Evolutionary conservation across 2,888 invertebrate species (phyloP).

Genomic region (Panzeria rudis): DNA sequence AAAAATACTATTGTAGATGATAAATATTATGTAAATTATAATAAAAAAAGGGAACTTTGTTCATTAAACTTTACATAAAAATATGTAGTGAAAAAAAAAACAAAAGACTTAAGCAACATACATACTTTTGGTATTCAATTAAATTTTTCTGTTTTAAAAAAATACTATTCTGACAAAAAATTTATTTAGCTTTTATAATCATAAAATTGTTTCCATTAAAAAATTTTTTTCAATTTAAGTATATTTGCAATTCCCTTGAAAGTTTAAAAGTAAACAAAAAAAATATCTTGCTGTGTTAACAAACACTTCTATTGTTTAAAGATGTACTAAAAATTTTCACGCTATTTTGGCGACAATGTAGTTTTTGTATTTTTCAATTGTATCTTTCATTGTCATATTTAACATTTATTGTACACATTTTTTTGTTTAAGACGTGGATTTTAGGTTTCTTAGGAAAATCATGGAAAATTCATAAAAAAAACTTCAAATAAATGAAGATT

Average conservation of each 20-base stretch:
- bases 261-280: conserved; percentile 12
- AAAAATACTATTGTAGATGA: neutral
- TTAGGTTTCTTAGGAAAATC: conserved; percentile 28
- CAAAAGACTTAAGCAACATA: conserved; percentile 46
- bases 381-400: conserved; percentile 25
- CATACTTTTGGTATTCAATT: neutral
- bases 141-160: neutral
- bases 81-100: neutral
- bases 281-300: conserved; percentile 22
- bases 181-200: neutral
- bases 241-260: conserved; percentile 31
- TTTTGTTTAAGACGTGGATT: neutral
- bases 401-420: conserved; percentile 3
- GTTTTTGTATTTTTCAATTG: conserved; percentile 1
- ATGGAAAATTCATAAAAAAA: conserved; percentile 30
- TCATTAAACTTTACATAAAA: conserved; percentile 14
- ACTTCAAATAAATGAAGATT: neutral
- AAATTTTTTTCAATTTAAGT: neutral
- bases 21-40: conserved; percentile 40
- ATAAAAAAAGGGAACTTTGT: conserved; percentile 3
- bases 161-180: too few relatives aligned
- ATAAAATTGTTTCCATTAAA: neutral
- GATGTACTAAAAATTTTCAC: conserved; percentile 24
- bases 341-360: conserved; percentile 26
- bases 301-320: conserved; percentile 44